Conservation (phyloP, 2,113 vertebrate genomes). For the Archocentrus centrarchus region DNA sequence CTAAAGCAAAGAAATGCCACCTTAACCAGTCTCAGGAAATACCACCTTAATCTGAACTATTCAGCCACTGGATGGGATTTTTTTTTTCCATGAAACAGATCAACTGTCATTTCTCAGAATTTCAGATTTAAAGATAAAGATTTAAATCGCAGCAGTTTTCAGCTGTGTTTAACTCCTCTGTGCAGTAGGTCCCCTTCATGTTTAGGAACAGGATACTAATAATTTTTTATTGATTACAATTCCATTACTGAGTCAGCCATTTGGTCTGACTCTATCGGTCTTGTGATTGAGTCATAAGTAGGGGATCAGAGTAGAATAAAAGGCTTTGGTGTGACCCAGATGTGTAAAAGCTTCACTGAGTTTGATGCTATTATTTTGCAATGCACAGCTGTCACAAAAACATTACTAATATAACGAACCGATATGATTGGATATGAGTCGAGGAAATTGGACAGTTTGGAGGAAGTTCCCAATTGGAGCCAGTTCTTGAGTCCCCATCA, state of each 20-base stretch:
- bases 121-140: background rate
- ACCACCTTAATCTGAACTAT: background rate
- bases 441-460: background rate
- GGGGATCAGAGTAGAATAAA: background rate
- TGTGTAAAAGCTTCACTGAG: background rate
- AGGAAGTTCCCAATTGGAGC: background rate
- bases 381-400: background rate
- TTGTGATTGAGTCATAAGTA: background rate
- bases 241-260: background rate
- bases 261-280: background rate
- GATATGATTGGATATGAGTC: background rate
- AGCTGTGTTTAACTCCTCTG: background rate
- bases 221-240: background rate
- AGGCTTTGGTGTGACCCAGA: background rate
- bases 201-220: background rate
- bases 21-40: background rate
- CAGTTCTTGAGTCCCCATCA: background rate
- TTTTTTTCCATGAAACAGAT: background rate
- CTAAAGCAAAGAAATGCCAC: background rate
- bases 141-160: background rate
- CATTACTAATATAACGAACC: too few species aligned
- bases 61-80: background rate
- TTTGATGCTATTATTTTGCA: background rate
- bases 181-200: fast-evolving
- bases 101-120: too few species aligned